A percentile compares a stretch with the other conserved stretches of the same genome.
These are phyloP conservation scores for Oasisia sp. DNA, from an alignment of 2,888 invertebrate genomes.

Conservation along the genomic window DNA sequence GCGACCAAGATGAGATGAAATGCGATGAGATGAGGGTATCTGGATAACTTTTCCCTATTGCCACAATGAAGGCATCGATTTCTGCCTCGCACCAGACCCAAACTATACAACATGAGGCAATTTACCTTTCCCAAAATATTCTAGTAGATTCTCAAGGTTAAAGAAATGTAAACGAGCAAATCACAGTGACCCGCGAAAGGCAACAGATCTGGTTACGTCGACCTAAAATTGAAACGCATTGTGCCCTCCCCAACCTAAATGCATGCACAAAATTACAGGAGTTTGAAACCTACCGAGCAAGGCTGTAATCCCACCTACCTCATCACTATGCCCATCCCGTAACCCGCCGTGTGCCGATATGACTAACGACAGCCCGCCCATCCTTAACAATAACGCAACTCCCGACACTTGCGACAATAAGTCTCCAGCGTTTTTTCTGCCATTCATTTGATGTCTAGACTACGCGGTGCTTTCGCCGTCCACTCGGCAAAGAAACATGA, in stretches of 20 bases:
- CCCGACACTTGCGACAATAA: neutral
- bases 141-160: no score
- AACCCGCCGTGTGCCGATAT: neutral
- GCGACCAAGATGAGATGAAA: no score
- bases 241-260: neutral
- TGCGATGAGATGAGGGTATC: no score
- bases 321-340: neutral
- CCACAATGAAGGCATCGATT: no score
- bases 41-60: no score
- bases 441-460: neutral
- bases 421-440: neutral
- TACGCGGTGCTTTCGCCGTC: neutral
- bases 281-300: neutral
- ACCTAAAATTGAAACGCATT: neutral
- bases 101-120: no score
- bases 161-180: neutral
- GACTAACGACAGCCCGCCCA: neutral
- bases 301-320: neutral
- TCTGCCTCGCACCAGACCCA: no score
- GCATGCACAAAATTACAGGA: neutral
- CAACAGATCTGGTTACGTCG: neutral
- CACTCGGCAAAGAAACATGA: slow-evolving; percentile 7
- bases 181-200: neutral
- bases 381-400: neutral
- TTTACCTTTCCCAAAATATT: no score